Evolutionary conservation across 2,113 vertebrate species (phyloP).

Genomic region (Oncorhynchus mykiss): DNA sequence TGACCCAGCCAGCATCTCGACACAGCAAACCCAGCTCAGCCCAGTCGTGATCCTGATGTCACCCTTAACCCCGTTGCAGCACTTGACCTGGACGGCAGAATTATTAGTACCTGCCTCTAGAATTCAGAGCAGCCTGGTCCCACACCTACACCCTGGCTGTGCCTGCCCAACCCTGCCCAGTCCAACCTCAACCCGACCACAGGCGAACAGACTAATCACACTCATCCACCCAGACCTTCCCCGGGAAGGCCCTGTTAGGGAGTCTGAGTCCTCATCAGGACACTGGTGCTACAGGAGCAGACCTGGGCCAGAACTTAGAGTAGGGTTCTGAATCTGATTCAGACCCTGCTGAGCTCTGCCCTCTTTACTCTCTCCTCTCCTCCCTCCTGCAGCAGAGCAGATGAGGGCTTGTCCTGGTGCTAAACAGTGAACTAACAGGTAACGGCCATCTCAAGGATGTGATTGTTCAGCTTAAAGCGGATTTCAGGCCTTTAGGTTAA

Average conservation of each 20-base stretch:
- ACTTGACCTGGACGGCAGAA: background rate
- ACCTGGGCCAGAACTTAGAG: conserved; percentile 30
- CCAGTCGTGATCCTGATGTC: background rate
- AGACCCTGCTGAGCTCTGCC: background rate
- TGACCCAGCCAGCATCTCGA: conserved; percentile 46
- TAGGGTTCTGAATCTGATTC: background rate
- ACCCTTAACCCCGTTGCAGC: background rate
- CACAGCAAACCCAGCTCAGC: background rate
- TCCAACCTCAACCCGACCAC: too few relatives aligned
- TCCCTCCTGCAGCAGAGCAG: conserved; percentile 29
- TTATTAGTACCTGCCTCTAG: too few relatives aligned
- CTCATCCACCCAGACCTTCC: background rate
- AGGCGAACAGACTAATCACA: background rate
- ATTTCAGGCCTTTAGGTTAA: conserved; percentile 37
- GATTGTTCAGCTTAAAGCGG: conserved; percentile 28
- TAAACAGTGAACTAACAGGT: conserved; percentile 22
- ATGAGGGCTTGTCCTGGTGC: conserved; percentile 19
- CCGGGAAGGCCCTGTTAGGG: background rate
- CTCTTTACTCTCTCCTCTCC: conserved; percentile 14
- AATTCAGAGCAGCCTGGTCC: too few relatives aligned
- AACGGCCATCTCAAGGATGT: conserved; percentile 49
- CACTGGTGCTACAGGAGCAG: conserved; percentile 50
- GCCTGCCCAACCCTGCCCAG: too few relatives aligned
- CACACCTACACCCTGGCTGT: too few relatives aligned
- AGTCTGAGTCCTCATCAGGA: conserved; percentile 42